These are phyloP conservation scores for Cristatella mucedo DNA, from an alignment of 2,888 invertebrate species.

Conservation along the genomic window DNA sequence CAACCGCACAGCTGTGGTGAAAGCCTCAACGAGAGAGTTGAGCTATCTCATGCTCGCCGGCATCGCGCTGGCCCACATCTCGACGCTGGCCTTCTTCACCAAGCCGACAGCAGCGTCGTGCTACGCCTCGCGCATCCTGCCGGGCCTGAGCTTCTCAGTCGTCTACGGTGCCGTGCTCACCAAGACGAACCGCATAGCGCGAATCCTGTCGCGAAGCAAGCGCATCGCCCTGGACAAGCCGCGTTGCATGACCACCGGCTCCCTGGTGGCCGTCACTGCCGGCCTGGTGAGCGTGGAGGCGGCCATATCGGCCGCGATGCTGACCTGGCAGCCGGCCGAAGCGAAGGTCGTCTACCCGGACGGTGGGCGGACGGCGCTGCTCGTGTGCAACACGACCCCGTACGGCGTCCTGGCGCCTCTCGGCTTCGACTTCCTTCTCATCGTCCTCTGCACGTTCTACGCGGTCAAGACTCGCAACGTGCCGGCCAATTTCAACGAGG, in stretches of 20 bases:
- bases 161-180: conserved; percentile 91
- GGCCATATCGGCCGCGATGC: conserved; percentile 47
- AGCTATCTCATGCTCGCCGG: conserved; percentile 63
- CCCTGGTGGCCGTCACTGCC: conserved; percentile 56
- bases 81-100: conserved; percentile 77
- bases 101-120: conserved; percentile 60
- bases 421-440: conserved; percentile 54
- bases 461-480: conserved; percentile 65
- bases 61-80: conserved; percentile 25
- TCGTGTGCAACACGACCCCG: conserved; percentile 50
- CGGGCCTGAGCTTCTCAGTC: conserved; percentile 87
- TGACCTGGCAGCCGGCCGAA: conserved; percentile 47
- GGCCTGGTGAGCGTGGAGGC: conserved; percentile 75
- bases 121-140: conserved; percentile 72
- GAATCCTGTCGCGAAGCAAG: conserved; percentile 92
- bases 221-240: conserved; percentile 75
- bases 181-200: conserved; percentile 87
- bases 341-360: conserved; percentile 41
- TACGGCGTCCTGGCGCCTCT: conserved; percentile 58
- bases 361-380: too few relatives aligned
- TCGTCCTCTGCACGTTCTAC: conserved; percentile 74
- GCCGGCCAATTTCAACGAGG: conserved; percentile 87
- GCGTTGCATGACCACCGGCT: conserved; percentile 54
- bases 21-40: conserved; percentile 62
- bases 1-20: conserved; percentile 89